Percentiles rank a stretch among this genome's conserved stretches.
These are phyloP conservation scores for Eulithis prunata DNA, from an alignment of 2,888 invertebrate species.

Conservation along the genomic window DNA sequence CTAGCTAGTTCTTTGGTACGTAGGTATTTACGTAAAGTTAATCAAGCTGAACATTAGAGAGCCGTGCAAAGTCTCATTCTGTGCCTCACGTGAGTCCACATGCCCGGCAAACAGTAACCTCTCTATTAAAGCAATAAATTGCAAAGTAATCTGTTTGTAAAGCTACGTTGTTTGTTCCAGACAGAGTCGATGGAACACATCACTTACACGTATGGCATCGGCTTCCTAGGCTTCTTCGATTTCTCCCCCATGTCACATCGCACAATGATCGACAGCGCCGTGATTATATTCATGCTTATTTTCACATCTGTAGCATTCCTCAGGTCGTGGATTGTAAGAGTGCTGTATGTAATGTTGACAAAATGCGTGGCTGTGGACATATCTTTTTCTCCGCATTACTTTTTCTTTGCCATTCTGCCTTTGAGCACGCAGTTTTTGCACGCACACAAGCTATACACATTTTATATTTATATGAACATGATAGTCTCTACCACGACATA, in stretches of 20 bases:
- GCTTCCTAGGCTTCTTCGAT: conserved; percentile 66
- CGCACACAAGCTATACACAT: conserved; percentile 57
- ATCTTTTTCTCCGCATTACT: conserved; percentile 51
- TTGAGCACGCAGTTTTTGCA: conserved; percentile 61
- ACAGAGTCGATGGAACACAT: conserved; percentile 48
- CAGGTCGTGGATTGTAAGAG: conserved; percentile 60
- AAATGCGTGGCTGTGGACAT: conserved; percentile 53
- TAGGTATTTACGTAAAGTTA: too few relatives aligned
- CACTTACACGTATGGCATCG: conserved; percentile 60
- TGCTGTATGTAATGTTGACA: conserved; percentile 52
- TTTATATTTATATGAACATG: conserved; percentile 62
- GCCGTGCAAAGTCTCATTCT: too few relatives aligned
- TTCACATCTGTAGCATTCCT: conserved; percentile 56
- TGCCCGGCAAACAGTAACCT: conserved; percentile 1
- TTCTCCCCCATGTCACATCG: conserved; percentile 62
- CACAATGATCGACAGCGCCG: conserved; percentile 67
- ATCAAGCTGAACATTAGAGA: too few relatives aligned
- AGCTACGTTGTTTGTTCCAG: conserved; percentile 55
- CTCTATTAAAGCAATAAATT: not conserved
- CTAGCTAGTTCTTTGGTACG: too few relatives aligned
- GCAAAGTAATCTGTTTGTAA: too few relatives aligned
- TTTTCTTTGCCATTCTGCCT: conserved; percentile 63
- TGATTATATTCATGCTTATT: conserved; percentile 57
- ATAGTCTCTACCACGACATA: conserved; percentile 50
- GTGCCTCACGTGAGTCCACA: not conserved